Percentiles rank a stretch among this genome's conserved stretches.
phyloP scores from a whole-genome alignment of 2,113 vertebrate species.

The Catharus bicknelli region DNA sequence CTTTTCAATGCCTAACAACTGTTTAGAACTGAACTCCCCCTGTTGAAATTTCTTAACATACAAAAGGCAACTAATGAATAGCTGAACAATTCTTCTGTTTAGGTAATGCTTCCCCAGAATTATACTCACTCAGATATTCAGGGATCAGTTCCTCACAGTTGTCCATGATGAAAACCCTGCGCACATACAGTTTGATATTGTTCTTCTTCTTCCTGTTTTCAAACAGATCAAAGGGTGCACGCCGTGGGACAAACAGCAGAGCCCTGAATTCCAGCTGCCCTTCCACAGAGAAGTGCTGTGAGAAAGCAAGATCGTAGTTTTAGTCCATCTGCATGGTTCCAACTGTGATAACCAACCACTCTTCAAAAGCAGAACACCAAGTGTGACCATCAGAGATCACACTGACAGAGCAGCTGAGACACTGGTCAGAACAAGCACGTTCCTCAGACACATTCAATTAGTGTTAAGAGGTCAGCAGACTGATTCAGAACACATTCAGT shows the following conservation, averaged over 20 bases:
- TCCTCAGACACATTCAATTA: fast-evolving
- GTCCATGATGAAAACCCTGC: conserved; percentile 98
- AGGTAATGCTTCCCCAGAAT: fast-evolving
- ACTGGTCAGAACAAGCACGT: fast-evolving
- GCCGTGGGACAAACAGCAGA: conserved; percentile 90
- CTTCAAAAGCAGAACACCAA: fast-evolving
- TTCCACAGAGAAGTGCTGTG: conserved; percentile 96
- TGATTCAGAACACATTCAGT: fast-evolving
- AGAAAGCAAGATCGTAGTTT: fast-evolving
- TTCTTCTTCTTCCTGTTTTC: conserved; percentile 97
- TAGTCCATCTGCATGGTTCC: fast-evolving
- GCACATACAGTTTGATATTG: conserved; percentile 94
- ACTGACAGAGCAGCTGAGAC: fast-evolving
- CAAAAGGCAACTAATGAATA: fast-evolving
- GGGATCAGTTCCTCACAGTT: conserved; percentile 96
- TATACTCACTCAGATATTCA: conserved; percentile 92
- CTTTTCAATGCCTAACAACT: background rate
- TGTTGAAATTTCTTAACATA: fast-evolving
- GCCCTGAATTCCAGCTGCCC: conserved; percentile 94
- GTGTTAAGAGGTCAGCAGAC: fast-evolving
- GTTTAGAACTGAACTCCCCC: fast-evolving
- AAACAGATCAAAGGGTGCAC: conserved; percentile 93
- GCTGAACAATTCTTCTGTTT: fast-evolving
- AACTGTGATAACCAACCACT: fast-evolving
- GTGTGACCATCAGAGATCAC: fast-evolving